phyloP scores from a whole-genome alignment of 2,797 vertebrate genomes.

The Lagodon rhomboides region DNA sequence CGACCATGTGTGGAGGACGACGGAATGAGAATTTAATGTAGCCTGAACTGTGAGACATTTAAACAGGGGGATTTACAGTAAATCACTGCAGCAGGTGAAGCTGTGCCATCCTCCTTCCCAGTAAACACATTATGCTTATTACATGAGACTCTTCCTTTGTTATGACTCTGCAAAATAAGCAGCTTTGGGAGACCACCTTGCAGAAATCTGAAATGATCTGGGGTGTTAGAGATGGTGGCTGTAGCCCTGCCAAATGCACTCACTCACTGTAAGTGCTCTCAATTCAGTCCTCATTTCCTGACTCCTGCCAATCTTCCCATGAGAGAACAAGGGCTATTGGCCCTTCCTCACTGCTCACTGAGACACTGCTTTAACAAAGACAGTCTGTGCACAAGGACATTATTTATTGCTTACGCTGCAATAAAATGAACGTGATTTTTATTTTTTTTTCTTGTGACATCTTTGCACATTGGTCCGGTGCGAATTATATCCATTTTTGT shows the following conservation, averaged over 20 bases:
- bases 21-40: slow-evolving; percentile 30
- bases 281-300: slow-evolving; percentile 64
- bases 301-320: slow-evolving; percentile 62
- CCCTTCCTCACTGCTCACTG: slow-evolving; percentile 21
- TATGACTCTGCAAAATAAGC: slow-evolving; percentile 56
- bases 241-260: slow-evolving; percentile 67
- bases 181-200: slow-evolving; percentile 40
- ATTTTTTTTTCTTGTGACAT: no score
- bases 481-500: no score
- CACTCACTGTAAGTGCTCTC: slow-evolving; percentile 69
- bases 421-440: slow-evolving; percentile 18
- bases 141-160: slow-evolving; percentile 24
- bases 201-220: slow-evolving; percentile 58
- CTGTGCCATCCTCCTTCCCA: neutral
- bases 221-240: slow-evolving; percentile 38
- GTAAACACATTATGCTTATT: slow-evolving; percentile 37
- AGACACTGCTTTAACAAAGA: slow-evolving; percentile 53
- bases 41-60: slow-evolving; percentile 30
- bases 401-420: slow-evolving; percentile 43
- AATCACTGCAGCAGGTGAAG: slow-evolving; percentile 8
- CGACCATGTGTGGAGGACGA: neutral
- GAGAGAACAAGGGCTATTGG: slow-evolving; percentile 52
- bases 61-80: slow-evolving; percentile 16
- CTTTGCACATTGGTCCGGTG: no score
- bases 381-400: slow-evolving; percentile 15